Evolutionary conservation across 2,888 invertebrate genomes (phyloP), one percentile per base, ranked within the genome.

Genomic region (Pilophorus perplexus): DNA sequence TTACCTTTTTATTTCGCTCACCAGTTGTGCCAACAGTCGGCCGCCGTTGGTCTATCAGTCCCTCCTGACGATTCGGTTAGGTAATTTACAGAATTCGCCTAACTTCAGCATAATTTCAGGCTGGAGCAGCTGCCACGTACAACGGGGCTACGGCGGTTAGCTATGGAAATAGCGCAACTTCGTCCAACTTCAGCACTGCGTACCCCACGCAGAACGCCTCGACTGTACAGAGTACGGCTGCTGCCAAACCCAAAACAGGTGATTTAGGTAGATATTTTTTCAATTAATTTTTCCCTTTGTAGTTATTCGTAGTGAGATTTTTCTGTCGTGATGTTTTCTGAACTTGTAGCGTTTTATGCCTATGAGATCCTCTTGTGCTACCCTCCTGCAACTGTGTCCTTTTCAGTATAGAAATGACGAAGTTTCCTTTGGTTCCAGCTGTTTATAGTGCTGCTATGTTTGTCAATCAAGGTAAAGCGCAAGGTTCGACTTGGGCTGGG

Each of bases 391-490:
- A n/a, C n/a, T n/a, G n/a, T n/a, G n/a, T n/a, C n/a, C n/a, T n/a
- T n/a, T n/a, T n/a, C n/a, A n/a, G n/a, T n/a, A n/a, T n/a, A n/a
- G n/a, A n/a, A n/a, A n/a, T n/a, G n/a, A n/a, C n/a, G n/a, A n/a
- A n/a, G n/a, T n/a, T n/a, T n/a, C 28, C 22, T 62, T 62, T 68
- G 40, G 93, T 95, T 82, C 90, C 93, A 73, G 95, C 95, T 73
- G 84, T 96, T 72, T 96, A 95, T 81, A 93, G 91, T 79, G 95
- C 94, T 72, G 94, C 94, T 70, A 90, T 91, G 87, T 96, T 93
- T 80, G 93, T 94, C 74, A 92, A 93, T 74, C 92, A 91, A 76
- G 70, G 67, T 28, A 70, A 69, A 54, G 62, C 67, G 37, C 59
- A 64, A 25, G 57, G 59, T 25, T 65, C 67, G 14, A 64, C 69